A percentile compares a stretch with the other conserved stretches of the same genome.
Evolutionary conservation across 2,888 invertebrate species (phyloP).

Genomic region (Zootermopsis nevadensis): DNA sequence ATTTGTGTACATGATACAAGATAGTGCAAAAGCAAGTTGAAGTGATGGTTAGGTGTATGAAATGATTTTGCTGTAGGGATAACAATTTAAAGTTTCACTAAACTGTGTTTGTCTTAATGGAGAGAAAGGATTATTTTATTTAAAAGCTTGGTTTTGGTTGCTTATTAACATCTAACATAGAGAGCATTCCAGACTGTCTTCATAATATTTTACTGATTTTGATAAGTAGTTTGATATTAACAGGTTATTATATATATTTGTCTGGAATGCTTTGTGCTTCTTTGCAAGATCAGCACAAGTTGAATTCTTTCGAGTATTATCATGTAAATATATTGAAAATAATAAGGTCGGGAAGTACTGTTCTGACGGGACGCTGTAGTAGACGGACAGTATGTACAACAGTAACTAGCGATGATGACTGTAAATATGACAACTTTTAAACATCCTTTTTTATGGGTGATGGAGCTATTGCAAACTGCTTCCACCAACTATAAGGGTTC

Average conservation of each 20-base stretch:
- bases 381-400: neutral
- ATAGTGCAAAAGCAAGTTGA: neutral
- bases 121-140: neutral
- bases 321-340: no score
- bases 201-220: neutral
- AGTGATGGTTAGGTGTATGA: neutral
- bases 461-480: neutral
- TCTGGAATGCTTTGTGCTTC: no score
- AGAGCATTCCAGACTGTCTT: slow-evolving; percentile 26
- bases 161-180: slow-evolving; percentile 30
- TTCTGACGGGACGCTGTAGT: neutral
- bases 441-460: neutral
- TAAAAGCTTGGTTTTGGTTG: slow-evolving; percentile 28
- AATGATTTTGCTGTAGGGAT: neutral
- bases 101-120: slow-evolving; percentile 11
- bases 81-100: slow-evolving; percentile 9
- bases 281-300: no score
- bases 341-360: no score
- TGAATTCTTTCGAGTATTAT: no score
- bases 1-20: slow-evolving; percentile 1
- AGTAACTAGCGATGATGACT: neutral
- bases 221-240: neutral
- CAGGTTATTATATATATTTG: neutral
- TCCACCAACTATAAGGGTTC: neutral
- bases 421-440: neutral